Conservation (phyloP, 2,797 vertebrate species). For the Allenopithecus nigroviridis region DNA sequence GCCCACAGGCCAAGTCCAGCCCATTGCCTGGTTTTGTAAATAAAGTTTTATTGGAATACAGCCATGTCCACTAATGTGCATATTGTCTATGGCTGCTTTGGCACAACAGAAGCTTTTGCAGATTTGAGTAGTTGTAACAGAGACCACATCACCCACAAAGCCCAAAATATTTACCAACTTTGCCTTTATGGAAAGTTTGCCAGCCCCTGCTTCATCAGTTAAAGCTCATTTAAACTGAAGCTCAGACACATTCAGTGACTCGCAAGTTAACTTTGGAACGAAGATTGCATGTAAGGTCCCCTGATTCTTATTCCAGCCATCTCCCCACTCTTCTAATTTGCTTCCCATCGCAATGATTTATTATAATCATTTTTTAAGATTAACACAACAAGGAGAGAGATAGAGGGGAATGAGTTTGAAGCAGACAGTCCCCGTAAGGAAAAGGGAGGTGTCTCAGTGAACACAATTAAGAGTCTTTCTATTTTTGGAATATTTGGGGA, state of each 20-base stretch:
- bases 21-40: not conserved
- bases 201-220: not conserved
- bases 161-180: not conserved
- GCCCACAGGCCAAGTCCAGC: not conserved
- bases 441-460: not conserved
- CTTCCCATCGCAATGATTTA: conserved; percentile 18
- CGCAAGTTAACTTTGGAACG: not conserved
- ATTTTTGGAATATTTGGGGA: not conserved
- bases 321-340: not conserved
- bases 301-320: not conserved
- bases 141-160: not conserved
- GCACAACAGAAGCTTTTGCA: not conserved
- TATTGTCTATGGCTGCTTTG: not conserved
- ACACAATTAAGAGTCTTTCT: not conserved
- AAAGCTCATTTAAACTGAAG: not conserved
- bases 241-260: not conserved
- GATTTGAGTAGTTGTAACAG: not conserved
- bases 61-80: not conserved
- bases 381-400: not conserved
- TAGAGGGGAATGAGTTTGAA: not conserved
- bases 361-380: conserved; percentile 28
- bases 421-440: not conserved
- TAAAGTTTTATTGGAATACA: not conserved
- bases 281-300: not conserved
- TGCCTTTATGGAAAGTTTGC: not conserved